Conservation (phyloP, 2,888 invertebrate genomes). For the Torymus texanus region DNA sequence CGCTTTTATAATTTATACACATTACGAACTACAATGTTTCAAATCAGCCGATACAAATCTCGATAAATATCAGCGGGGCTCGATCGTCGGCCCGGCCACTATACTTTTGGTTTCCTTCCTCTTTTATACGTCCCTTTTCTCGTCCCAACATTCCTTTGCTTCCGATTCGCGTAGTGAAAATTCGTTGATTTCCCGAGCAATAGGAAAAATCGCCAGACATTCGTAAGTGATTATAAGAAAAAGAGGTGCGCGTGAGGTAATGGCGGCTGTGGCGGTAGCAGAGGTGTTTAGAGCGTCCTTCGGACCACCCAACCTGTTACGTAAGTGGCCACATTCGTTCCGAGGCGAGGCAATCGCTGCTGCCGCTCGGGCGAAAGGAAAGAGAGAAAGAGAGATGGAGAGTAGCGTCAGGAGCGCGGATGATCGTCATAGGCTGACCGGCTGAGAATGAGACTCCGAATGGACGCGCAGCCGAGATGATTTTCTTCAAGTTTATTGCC, state of each 20-base stretch:
- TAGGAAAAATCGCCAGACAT: background rate
- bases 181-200: background rate
- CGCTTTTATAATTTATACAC: constrained; percentile 53
- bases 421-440: constrained; percentile 7
- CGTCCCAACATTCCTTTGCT: background rate
- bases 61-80: constrained; percentile 48
- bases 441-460: background rate
- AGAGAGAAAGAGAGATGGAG: constrained; percentile 42
- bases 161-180: background rate
- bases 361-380: constrained; percentile 40
- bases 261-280: constrained; percentile 50
- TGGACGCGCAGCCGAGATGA: constrained; percentile 4
- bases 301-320: constrained; percentile 68
- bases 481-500: too few species aligned
- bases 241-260: constrained; percentile 24
- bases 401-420: constrained; percentile 36
- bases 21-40: constrained; percentile 53
- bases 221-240: background rate
- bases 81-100: constrained; percentile 15
- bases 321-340: constrained; percentile 60
- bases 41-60: constrained; percentile 57
- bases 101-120: constrained; percentile 16
- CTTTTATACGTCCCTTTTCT: background rate
- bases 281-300: constrained; percentile 61
- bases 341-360: constrained; percentile 57